A percentile compares a stretch with the other conserved stretches of the same genome.
phyloP scores from a whole-genome alignment of 2,888 invertebrate species.

The Ectemnius lituratus region DNA sequence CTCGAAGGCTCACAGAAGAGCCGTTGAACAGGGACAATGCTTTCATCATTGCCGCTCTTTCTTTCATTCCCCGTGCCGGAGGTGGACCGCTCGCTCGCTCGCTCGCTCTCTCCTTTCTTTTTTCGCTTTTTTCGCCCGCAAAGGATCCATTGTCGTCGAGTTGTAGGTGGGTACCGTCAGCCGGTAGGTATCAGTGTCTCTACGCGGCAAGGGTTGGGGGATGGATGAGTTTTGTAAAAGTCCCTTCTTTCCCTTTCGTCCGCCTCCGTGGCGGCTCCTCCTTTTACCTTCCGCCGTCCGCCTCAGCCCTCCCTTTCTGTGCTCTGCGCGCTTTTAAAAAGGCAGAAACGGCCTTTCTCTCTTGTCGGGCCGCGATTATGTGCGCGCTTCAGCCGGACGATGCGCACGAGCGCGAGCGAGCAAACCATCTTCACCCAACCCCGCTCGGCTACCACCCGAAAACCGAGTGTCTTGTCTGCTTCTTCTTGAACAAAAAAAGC shows the following conservation, averaged over 20 bases:
- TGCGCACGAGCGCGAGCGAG: conserved; percentile 40
- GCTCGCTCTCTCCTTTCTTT: conserved; percentile 60
- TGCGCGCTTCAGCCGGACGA: conserved; percentile 44
- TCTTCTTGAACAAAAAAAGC: conserved; percentile 35
- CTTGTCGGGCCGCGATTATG: conserved; percentile 50
- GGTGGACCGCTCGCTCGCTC: conserved; percentile 58
- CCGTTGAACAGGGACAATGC: conserved; percentile 75
- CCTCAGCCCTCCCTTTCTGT: conserved; percentile 16
- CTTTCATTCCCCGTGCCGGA: conserved; percentile 69
- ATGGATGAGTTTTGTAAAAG: conserved; percentile 66
- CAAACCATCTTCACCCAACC: conserved; percentile 1
- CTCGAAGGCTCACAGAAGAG: conserved; percentile 61
- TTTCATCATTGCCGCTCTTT: conserved; percentile 78
- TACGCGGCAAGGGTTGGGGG: conserved; percentile 58
- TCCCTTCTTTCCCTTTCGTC: conserved; percentile 51
- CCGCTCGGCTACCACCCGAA: conserved; percentile 29
- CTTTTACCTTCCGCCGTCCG: conserved; percentile 16
- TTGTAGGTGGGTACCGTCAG: conserved; percentile 71
- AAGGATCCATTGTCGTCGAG: conserved; percentile 76
- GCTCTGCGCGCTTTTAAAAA: conserved; percentile 48
- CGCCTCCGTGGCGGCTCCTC: conserved; percentile 28
- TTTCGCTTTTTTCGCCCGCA: conserved; percentile 73
- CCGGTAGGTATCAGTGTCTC: conserved; percentile 72
- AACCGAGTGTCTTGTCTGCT: conserved; percentile 28
- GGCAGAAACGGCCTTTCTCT: conserved; percentile 47